Conservation (phyloP, 2,888 invertebrate species). For the Yponomeuta malinellus region DNA sequence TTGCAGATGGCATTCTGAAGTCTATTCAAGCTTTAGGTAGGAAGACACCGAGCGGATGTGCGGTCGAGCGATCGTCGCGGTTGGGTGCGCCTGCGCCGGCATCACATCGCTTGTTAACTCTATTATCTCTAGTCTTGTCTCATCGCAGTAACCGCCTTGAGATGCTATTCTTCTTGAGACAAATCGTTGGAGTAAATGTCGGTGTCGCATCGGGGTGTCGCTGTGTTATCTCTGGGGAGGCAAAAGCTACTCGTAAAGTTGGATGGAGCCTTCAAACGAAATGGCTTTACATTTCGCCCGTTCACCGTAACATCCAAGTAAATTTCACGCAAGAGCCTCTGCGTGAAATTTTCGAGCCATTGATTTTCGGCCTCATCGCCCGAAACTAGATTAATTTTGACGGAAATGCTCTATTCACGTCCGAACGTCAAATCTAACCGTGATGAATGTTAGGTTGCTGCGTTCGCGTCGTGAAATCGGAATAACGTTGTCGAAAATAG, state of each 20-base stretch:
- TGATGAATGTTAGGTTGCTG: not conserved
- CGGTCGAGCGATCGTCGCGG: slow-evolving; percentile 66
- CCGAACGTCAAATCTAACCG: not conserved
- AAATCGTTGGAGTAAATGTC: slow-evolving; percentile 32
- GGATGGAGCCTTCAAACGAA: not conserved
- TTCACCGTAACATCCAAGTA: not conserved
- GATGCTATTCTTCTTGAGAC: slow-evolving; percentile 44
- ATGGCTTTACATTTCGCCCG: not conserved
- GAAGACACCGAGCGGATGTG: slow-evolving; percentile 60
- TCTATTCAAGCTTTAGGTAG: slow-evolving; percentile 39
- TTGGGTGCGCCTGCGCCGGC: slow-evolving; percentile 58
- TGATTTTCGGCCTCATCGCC: not conserved
- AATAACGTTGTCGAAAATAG: not conserved
- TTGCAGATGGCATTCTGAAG: not conserved
- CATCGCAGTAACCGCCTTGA: slow-evolving; percentile 49
- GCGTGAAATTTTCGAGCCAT: not conserved
- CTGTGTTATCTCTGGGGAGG: not conserved
- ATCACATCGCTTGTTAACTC: slow-evolving; percentile 61
- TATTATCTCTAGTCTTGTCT: slow-evolving; percentile 56
- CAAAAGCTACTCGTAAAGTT: not conserved
- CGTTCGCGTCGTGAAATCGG: not conserved
- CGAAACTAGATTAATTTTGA: not conserved
- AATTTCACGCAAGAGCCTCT: not conserved
- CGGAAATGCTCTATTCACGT: not conserved
- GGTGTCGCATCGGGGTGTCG: not conserved